Evolutionary conservation across 2,113 vertebrate genomes (phyloP).

Genomic region (Geococcyx californianus): DNA sequence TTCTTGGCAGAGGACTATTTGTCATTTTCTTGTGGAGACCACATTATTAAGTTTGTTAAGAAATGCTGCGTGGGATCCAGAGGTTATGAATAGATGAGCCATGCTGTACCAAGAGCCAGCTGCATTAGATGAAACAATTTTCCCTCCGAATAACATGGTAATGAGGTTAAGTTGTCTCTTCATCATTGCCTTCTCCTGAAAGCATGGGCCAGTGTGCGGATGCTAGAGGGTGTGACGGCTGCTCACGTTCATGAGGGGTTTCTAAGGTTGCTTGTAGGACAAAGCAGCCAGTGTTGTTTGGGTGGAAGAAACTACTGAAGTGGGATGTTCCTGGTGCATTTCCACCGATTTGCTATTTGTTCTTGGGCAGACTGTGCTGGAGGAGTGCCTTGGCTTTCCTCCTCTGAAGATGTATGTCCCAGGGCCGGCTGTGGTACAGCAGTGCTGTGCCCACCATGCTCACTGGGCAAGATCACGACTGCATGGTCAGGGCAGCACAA

Average conservation of each 20-base stretch:
- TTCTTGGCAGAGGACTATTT: conserved; percentile 21
- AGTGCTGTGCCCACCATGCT: background rate
- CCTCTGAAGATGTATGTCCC: background rate
- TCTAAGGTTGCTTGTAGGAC: background rate
- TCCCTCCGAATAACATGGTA: background rate
- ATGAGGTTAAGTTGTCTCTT: background rate
- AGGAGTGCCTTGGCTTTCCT: background rate
- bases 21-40: conserved; percentile 45
- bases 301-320: background rate
- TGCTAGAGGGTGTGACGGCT: background rate
- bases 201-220: background rate
- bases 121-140: background rate
- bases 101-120: background rate
- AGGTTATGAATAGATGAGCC: conserved; percentile 17
- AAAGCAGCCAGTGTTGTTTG: background rate
- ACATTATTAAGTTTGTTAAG: conserved; percentile 49
- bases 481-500: background rate
- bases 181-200: background rate
- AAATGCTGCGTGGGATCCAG: background rate
- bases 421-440: background rate
- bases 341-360: background rate
- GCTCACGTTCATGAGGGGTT: background rate
- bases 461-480: accelerated
- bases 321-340: background rate
- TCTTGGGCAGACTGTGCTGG: background rate